Evolutionary conservation across 2,888 invertebrate species (phyloP), one percentile per base, ranked within the genome.

Genomic region (Pycnomerus fuliginosus): DNA sequence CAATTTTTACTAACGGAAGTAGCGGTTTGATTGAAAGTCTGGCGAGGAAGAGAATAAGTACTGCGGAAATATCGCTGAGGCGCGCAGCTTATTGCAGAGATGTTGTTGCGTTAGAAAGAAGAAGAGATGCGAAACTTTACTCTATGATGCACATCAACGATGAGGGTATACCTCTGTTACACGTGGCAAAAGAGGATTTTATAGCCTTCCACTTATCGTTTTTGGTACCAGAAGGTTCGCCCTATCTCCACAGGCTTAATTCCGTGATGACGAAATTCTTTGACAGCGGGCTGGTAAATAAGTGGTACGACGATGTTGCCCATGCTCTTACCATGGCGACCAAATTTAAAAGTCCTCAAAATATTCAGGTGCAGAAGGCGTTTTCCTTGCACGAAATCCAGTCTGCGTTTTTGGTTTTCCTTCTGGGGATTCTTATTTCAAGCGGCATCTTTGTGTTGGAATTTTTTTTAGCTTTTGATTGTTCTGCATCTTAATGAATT

Each of bases 161-260:
- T 3, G 59, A 68, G 28, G 71, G 72, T 11, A 50, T 58, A 11
- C 64, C 67, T 3, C 37, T 71, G 20, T 39, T 77, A n/a, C 75
- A 77, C 52, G 60, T 76, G 0, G 66, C 74, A 1, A 43, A 63
- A 1, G 74, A 77, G 36, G 77, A 77, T 52, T 75, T 75, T 1
- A 59, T 67, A 14, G 58, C 64, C 1, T 73, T 68, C 55, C 70
- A 70, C 44, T 50, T 78, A 3, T 58, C 72, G 0, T 77, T 73
- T 50, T 64, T 76, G 14, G 61, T 76, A 2, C 71, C 71, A 1
- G 65, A 61, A 28, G 67, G 72, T 13, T 75, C 74, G 2, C 72
- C 75, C 2, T 72, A 70, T 43, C 44, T 71, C 3, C 50, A 59
- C 1, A 54, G 63, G 12, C 60, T 76, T 13, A 70, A 75, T 51